Base-by-base conservation (phyloP, 2,888 invertebrate genomes). In the Dugesia japonica region DNA sequence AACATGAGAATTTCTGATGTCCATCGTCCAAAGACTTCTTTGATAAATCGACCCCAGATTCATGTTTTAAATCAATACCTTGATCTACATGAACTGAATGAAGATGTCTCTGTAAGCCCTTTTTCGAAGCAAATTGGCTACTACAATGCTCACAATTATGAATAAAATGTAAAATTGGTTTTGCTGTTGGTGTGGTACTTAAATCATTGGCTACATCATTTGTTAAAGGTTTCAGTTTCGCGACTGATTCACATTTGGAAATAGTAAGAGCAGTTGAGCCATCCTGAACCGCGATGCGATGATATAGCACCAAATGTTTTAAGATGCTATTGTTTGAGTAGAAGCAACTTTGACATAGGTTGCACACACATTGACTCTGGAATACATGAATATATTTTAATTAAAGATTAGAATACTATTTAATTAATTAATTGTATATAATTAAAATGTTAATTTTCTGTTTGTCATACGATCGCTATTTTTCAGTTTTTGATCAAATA, bases 241-340 rank as follows among this genome's bases (percentile, higher is more conserved):
- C n/a, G n/a, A 56, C 56, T 1, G 20, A 20, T n/a, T 56, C 56
- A 56, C 56, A 56, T 56, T 56, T 56, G n/a, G 56, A 56, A 23
- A 56, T 56, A 13, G 56, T 13, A n/a, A 56, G 56, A 23, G 56
- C 56, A 56, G 56, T 56, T 13, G 4, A 56, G 4, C 56, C 56
- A 56, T 56, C 56, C 56, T 56, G 56, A 13, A 56, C n/a, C 17
- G 56, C 56, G 4, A 56, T 56, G 1, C 56, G 56, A n/a, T 56
- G 56, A 56, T 56, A n/a, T 4, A 56, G 56, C n/a, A 56, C 56
- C 56, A 56, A n/a, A n/a, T 56, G 56, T n/a, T 56, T 56, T 4
- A 56, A n/a, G 23, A 56, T 56, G 23, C 56, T 56, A n/a, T 56
- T 56, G 56, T 56, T 56, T n/a, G 56, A 56, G 56, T 56, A 56